phyloP scores from a whole-genome alignment of 2,888 invertebrate genomes.

The Heliothis peltigera region DNA sequence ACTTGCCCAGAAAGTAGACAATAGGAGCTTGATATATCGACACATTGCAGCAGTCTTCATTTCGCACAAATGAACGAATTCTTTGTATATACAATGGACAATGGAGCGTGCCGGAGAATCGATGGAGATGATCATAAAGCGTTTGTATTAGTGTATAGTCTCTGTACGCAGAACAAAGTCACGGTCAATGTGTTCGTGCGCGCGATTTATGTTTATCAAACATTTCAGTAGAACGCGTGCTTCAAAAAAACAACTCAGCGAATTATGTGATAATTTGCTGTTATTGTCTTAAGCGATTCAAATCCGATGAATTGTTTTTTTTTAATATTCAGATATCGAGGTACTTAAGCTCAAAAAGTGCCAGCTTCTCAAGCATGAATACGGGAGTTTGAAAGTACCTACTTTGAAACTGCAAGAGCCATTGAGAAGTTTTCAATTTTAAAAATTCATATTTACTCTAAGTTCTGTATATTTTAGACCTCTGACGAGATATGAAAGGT shows the following conservation, averaged over 20 bases:
- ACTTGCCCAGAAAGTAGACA: slow-evolving; percentile 65
- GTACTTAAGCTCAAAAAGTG: too few species aligned
- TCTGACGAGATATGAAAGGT: too few species aligned
- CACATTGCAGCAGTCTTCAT: slow-evolving; percentile 70
- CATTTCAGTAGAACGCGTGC: slow-evolving; percentile 59
- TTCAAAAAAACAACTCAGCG: slow-evolving; percentile 40
- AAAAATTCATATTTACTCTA: too few species aligned
- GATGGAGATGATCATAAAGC: slow-evolving; percentile 56
- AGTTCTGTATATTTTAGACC: too few species aligned
- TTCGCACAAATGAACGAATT: slow-evolving; percentile 82
- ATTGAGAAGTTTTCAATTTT: too few species aligned
- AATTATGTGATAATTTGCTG: slow-evolving; percentile 18
- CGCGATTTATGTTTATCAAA: slow-evolving; percentile 55
- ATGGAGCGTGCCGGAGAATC: slow-evolving; percentile 72
- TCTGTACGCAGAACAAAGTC: slow-evolving; percentile 48
- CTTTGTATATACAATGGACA: slow-evolving; percentile 82
- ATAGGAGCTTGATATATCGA: slow-evolving; percentile 71
- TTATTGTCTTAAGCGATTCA: slow-evolving; percentile 1
- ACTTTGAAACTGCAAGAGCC: too few species aligned
- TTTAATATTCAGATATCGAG: background rate
- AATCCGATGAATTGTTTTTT: background rate
- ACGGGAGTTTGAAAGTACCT: too few species aligned
- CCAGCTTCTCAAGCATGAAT: too few species aligned
- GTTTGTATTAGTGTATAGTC: slow-evolving; percentile 41
- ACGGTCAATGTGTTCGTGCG: slow-evolving; percentile 53